Evolutionary conservation across 2,888 invertebrate genomes (phyloP).

Genomic region (Branchinecta sandiegonensis): DNA sequence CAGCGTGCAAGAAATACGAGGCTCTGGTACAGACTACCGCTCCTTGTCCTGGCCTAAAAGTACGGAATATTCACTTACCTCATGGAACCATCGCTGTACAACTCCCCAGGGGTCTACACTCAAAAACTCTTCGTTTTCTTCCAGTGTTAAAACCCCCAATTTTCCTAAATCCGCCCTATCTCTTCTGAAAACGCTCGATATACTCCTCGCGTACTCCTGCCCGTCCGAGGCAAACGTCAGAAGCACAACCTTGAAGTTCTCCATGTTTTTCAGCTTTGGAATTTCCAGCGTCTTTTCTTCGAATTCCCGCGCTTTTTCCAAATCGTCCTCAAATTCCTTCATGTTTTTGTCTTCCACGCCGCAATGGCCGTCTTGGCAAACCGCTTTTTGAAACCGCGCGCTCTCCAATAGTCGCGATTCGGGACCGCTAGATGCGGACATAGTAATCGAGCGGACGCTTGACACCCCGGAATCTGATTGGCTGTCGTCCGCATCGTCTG

Average conservation of each 20-base stretch:
- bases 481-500: not conserved
- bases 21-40: no score
- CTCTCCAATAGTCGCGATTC: conserved; percentile 1
- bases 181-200: not conserved
- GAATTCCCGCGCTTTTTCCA: not conserved
- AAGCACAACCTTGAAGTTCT: not conserved
- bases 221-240: not conserved
- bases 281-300: not conserved
- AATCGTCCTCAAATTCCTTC: not conserved
- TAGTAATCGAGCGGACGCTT: not conserved
- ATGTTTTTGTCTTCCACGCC: no score
- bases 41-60: no score
- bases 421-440: not conserved
- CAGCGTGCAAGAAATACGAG: no score
- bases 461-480: not conserved
- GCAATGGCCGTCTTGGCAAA: not conserved
- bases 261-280: not conserved
- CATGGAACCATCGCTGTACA: not conserved
- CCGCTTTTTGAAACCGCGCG: not conserved
- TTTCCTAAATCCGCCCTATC: not conserved
- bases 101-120: not conserved
- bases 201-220: not conserved
- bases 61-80: not conserved
- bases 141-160: not conserved
- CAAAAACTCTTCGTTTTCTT: not conserved